Conservation (phyloP, 2,888 invertebrate genomes). For the Callyntrura guangdongensis region DNA sequence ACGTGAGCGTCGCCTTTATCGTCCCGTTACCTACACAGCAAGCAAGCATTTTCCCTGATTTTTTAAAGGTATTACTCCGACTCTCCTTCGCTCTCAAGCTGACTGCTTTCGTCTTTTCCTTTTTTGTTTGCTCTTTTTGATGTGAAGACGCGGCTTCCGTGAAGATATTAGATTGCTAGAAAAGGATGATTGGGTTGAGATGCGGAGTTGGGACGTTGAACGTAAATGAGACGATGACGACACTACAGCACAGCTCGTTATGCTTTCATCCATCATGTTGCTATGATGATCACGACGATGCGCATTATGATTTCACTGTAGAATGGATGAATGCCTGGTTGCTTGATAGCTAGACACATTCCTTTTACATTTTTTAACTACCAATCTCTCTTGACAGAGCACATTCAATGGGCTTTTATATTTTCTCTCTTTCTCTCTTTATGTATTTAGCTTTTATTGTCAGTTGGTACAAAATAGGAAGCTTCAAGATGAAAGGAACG, state of each 20-base stretch:
- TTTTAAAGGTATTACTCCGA: constrained; percentile 19
- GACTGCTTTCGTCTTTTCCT: neutral
- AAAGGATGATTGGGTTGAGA: constrained; percentile 9
- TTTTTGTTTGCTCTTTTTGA: constrained; percentile 46
- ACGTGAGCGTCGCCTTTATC: neutral
- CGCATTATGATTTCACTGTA: constrained; percentile 12
- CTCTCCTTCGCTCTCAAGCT: too few relatives aligned
- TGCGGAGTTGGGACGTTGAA: neutral
- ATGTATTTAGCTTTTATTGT: too few relatives aligned
- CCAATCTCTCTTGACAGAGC: neutral
- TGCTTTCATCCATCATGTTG: constrained; percentile 30
- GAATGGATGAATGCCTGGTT: neutral
- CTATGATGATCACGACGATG: constrained; percentile 19
- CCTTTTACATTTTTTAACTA: neutral
- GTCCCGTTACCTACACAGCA: neutral
- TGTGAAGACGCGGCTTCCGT: constrained; percentile 29
- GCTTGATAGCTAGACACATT: neutral
- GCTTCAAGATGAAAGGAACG: constrained; percentile 1
- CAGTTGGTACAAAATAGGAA: neutral
- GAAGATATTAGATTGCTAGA: constrained; percentile 27
- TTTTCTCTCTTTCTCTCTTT: neutral
- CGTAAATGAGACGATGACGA: neutral
- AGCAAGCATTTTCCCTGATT: neutral
- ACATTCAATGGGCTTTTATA: too few relatives aligned
- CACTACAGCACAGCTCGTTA: neutral